Percentiles rank a stretch among this genome's conserved stretches.
phyloP scores from a whole-genome alignment of 2,113 vertebrate genomes.

The Porphyrio hochstetteri region DNA sequence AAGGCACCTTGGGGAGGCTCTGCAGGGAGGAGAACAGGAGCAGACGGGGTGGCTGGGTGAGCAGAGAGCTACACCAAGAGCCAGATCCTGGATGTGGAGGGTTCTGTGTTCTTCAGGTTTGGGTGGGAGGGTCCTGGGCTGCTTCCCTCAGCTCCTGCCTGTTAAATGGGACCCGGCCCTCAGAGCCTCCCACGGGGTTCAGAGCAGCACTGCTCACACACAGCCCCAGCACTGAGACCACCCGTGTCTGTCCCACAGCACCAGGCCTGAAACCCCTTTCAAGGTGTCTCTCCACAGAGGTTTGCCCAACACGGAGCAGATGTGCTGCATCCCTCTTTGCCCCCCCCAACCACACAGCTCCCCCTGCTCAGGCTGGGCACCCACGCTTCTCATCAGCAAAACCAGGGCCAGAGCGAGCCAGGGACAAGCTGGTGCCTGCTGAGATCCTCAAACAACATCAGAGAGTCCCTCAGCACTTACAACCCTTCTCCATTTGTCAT shows the following conservation, averaged over 20 bases:
- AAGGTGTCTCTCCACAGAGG: neutral
- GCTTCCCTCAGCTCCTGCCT: neutral
- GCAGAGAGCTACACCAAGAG: neutral
- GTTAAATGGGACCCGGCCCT: neutral
- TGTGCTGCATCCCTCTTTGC: rapidly evolving
- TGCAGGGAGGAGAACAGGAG: neutral
- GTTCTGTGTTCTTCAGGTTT: neutral
- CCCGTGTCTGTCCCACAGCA: neutral
- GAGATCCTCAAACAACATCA: neutral
- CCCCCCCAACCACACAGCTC: rapidly evolving
- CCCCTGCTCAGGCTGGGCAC: rapidly evolving
- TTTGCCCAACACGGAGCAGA: neutral
- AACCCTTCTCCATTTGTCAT: no score
- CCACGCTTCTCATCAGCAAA: no score
- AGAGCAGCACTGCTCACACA: rapidly evolving
- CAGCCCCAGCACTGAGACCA: rapidly evolving
- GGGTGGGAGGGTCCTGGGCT: neutral
- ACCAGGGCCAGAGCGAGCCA: no score
- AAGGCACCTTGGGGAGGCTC: conserved; percentile 23
- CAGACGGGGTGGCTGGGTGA: rapidly evolving
- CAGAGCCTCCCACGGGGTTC: no score
- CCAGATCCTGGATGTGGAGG: neutral
- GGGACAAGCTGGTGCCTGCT: rapidly evolving
- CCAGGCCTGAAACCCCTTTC: neutral
- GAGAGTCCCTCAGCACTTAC: neutral